These are phyloP conservation scores for Pomacea canaliculata DNA, from an alignment of 2,888 invertebrate genomes.

Conservation along the genomic window DNA sequence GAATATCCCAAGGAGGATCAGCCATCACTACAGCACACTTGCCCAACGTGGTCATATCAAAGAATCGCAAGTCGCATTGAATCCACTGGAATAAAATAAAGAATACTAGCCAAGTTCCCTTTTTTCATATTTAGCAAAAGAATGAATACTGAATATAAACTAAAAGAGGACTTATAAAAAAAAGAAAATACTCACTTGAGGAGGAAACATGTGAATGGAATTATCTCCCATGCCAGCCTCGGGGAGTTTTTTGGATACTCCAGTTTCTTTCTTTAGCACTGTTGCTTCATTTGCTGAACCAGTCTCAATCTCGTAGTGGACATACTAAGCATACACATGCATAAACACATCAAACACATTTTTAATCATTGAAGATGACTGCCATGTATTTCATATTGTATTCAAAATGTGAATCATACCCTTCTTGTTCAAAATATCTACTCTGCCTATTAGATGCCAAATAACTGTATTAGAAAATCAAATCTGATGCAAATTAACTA, in stretches of 20 bases:
- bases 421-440: too few relatives aligned
- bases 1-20: conserved; percentile 92
- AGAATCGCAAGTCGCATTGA: conserved; percentile 92
- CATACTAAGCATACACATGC: conserved; percentile 77
- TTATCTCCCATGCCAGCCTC: conserved; percentile 35
- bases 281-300: conserved; percentile 32
- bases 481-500: too few relatives aligned
- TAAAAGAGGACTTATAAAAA: background rate
- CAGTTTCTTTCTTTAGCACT: conserved; percentile 45
- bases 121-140: background rate
- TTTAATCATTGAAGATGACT: too few relatives aligned
- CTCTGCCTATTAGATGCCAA: too few relatives aligned
- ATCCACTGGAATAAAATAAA: conserved; percentile 87
- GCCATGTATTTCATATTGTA: too few relatives aligned
- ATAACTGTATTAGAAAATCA: too few relatives aligned
- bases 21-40: conserved; percentile 99
- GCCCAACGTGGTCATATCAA: conserved; percentile 91
- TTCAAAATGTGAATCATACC: too few relatives aligned
- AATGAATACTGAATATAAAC: background rate
- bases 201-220: conserved; percentile 63
- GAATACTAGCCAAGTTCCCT: background rate
- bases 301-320: conserved; percentile 94
- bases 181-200: conserved; percentile 50
- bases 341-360: too few relatives aligned
- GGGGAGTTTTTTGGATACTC: conserved; percentile 38